Percentiles rank a stretch among this genome's conserved stretches.
phyloP scores from a whole-genome alignment of 2,797 vertebrate genomes.

The Pteropus rufus region DNA sequence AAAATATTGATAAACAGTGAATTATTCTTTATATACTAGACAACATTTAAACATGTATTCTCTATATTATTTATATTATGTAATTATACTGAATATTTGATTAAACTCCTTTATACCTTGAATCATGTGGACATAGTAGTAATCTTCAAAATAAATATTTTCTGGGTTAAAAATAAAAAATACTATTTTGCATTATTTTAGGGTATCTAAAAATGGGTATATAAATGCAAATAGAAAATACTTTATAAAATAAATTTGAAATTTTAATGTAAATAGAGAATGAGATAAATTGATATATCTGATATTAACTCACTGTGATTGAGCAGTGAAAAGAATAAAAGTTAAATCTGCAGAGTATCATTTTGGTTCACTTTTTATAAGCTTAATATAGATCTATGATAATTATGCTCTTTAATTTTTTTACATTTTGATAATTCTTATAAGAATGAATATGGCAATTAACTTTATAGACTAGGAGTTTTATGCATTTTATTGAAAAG shows the following conservation, averaged over 20 bases:
- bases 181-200: background rate
- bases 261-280: background rate
- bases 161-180: background rate
- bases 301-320: background rate
- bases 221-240: background rate
- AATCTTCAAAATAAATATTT: background rate
- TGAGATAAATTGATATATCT: background rate
- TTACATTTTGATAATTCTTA: background rate
- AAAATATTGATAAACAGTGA: background rate
- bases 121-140: background rate
- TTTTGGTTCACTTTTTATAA: background rate
- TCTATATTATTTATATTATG: background rate
- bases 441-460: background rate
- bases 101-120: background rate
- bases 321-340: background rate
- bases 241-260: background rate
- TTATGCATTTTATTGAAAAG: background rate
- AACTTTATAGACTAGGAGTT: background rate
- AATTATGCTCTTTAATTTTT: background rate
- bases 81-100: background rate
- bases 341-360: background rate
- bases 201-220: background rate
- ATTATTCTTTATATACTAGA: background rate
- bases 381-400: background rate
- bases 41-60: background rate